A percentile compares a stretch with the other conserved stretches of the same genome.
These are phyloP conservation scores for Styela plicata DNA, from an alignment of 23 tunicate species.

Conservation along the genomic window DNA sequence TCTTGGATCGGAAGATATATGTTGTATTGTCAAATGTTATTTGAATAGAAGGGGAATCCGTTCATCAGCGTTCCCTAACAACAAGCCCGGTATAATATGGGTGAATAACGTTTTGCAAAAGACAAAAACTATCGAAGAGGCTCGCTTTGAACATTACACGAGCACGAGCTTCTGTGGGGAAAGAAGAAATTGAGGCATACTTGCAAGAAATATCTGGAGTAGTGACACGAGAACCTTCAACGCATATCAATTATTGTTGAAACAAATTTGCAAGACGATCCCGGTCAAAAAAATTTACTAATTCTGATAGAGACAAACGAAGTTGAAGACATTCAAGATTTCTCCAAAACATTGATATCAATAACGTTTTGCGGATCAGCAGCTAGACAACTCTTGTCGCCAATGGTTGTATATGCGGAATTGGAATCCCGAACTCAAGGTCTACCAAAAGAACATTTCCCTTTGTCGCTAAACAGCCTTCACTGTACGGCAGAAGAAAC, in stretches of 20 bases:
- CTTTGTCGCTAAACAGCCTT: neutral
- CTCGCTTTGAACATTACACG: neutral
- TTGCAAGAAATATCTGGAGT: neutral
- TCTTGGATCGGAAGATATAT: neutral
- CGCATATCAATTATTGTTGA: neutral
- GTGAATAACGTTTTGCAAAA: neutral
- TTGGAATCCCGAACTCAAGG: neutral
- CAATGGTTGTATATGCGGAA: neutral
- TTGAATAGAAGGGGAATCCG: neutral
- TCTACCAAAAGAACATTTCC: neutral
- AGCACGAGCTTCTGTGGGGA: neutral
- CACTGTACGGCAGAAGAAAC: neutral
- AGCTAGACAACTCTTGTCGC: neutral
- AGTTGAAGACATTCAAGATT: neutral
- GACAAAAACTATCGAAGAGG: neutral
- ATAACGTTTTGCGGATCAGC: constrained; percentile 6
- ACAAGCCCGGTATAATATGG: neutral
- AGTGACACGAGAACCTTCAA: neutral
- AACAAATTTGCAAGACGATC: constrained; percentile 1
- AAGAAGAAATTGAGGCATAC: neutral
- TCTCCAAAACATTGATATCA: neutral
- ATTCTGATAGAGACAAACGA: neutral
- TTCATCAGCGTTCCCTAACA: neutral
- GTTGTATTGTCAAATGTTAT: neutral
- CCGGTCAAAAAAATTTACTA: neutral